phyloP scores from a whole-genome alignment of 2,888 invertebrate species.

The Drosophila mimetica region DNA sequence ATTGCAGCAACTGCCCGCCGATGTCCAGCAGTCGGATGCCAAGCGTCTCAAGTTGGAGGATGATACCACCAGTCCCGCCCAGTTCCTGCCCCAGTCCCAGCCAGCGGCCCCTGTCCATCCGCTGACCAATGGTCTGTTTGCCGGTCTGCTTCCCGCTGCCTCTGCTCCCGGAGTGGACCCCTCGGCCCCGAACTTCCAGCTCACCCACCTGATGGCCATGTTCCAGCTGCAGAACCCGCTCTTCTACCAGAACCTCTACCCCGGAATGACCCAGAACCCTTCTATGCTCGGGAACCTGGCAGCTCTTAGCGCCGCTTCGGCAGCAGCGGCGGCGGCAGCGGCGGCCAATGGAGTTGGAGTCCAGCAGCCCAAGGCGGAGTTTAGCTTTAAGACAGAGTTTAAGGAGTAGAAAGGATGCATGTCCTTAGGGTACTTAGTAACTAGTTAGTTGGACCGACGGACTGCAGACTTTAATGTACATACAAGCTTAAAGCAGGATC shows the following conservation, averaged over 20 bases:
- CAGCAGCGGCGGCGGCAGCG: slow-evolving; percentile 70
- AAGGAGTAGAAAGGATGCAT: slow-evolving; percentile 62
- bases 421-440: slow-evolving; percentile 17
- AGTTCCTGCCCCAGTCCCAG: slow-evolving; percentile 12
- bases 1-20: slow-evolving; percentile 75
- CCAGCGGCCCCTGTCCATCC: slow-evolving; percentile 5
- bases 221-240: slow-evolving; percentile 83
- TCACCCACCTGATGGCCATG: slow-evolving; percentile 83
- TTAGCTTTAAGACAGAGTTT: slow-evolving; percentile 70
- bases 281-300: slow-evolving; percentile 72
- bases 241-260: slow-evolving; percentile 83
- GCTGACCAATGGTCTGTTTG: slow-evolving; percentile 47
- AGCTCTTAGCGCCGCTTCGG: slow-evolving; percentile 69
- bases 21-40: slow-evolving; percentile 59
- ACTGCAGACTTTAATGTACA: slow-evolving; percentile 49
- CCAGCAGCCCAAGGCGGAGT: slow-evolving; percentile 69
- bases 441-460: slow-evolving; percentile 52
- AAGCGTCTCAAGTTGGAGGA: slow-evolving; percentile 78
- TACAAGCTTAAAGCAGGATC: slow-evolving; percentile 43
- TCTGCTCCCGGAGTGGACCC: slow-evolving; percentile 69
- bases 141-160: slow-evolving; percentile 65
- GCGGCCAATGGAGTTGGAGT: slow-evolving; percentile 35
- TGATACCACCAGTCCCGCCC: slow-evolving; percentile 40
- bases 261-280: slow-evolving; percentile 70
- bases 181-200: slow-evolving; percentile 78